Conservation (phyloP, 2,113 vertebrate species). For the Mungos mungo region DNA sequence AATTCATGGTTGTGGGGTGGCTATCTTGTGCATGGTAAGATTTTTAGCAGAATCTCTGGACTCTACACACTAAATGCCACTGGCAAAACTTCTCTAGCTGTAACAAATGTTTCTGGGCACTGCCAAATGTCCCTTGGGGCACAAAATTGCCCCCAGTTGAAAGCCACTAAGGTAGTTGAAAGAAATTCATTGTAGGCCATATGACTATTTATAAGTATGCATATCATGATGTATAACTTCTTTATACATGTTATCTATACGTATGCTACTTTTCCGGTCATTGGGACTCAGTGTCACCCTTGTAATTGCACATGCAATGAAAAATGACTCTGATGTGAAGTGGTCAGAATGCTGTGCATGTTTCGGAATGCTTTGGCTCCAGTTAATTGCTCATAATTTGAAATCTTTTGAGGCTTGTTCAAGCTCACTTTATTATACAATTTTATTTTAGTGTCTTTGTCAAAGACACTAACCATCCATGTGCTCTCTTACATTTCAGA, state of each 20-base stretch:
- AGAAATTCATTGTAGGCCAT: not conserved
- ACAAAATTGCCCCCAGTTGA: not conserved
- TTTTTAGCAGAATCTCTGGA: not conserved
- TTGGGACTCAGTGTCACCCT: not conserved
- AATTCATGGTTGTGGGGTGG: not conserved
- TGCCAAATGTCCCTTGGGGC: not conserved
- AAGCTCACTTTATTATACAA: not conserved
- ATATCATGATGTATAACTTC: not conserved
- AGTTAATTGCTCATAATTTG: not conserved
- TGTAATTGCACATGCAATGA: not conserved
- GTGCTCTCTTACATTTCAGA: not conserved
- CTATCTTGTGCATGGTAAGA: not conserved
- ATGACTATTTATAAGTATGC: not conserved
- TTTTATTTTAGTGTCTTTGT: not conserved
- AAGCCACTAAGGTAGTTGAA: not conserved
- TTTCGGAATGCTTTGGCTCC: not conserved
- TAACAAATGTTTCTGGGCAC: not conserved
- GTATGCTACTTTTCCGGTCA: not conserved
- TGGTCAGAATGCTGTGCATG: not conserved
- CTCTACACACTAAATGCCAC: not conserved
- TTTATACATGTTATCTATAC: not conserved
- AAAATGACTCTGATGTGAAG: not conserved
- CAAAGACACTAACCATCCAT: not conserved
- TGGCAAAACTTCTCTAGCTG: not conserved
- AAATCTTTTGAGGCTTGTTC: conserved; percentile 34